Evolutionary conservation across 2,113 vertebrate species (phyloP), one percentile per base, ranked within the genome.

Genomic region (Hirundichthys speculiger): DNA sequence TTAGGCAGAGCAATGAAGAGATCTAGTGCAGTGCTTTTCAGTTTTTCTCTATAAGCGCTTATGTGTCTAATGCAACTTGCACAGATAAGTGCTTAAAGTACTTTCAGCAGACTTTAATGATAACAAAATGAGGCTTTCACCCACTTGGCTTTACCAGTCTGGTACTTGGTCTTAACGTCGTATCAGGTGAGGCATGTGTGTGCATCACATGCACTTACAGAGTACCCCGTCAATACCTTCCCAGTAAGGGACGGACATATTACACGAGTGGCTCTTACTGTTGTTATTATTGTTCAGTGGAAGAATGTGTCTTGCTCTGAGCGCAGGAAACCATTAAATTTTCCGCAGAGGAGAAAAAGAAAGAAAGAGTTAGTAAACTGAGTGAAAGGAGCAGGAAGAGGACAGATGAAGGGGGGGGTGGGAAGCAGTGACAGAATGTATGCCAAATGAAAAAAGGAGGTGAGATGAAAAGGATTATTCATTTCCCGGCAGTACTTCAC

Each of bases 271-370:
- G 69, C 82, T 84, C 76, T 90, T 82, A 72, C 64, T 84, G 64
- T 86, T 83, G 76, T 73, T 86, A 74, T 89, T 91, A 80, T 89
- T 91, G 84, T 89, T 88, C 77, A 43, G 64, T 77, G 76, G 89
- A 89, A 90, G 85, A 89, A 86, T 86, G 86, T 89, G 6, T 34
- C 80, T 86, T 49, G 41, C 80, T 82, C 83, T 75, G 76, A 86
- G 85, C 83, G 69, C 87, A 91, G 90, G 90, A 91, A 91, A 89
- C 85, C 85, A 91, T 90, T 88, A 87, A 55, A 89, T 84, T 90
- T 90, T 90, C 88, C 87, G 88, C 84, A 83, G 73, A 67, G 79
- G 73, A 63, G 64, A 68, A 50, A 47, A 58, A 86, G 84, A 82
- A 82, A 76, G 75, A 65, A 57, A 60, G 67, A 85, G 69, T 45